Percentiles rank a stretch among this genome's conserved stretches.
Conservation (phyloP, 1,140 invertebrate genomes). For the Heliconius congener region DNA sequence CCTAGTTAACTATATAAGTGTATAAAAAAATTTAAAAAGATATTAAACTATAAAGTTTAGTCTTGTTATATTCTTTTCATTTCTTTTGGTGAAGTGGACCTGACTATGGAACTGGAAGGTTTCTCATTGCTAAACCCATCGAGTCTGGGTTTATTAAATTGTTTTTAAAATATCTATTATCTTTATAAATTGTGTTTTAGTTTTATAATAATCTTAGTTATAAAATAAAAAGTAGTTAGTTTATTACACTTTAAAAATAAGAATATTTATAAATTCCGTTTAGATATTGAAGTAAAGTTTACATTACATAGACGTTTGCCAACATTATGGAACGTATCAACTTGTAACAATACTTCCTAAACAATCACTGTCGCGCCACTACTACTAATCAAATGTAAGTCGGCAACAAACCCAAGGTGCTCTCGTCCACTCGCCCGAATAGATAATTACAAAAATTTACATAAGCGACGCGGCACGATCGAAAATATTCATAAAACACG, state of each 20-base stretch:
- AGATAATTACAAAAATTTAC: slow-evolving; percentile 9
- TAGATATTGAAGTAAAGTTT: not conserved
- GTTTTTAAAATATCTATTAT: no score
- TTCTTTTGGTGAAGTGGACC: no score
- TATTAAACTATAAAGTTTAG: no score
- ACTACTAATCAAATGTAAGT: slow-evolving; percentile 4
- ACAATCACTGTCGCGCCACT: not conserved
- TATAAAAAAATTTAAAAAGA: no score
- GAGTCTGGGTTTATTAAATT: no score
- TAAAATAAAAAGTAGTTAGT: no score
- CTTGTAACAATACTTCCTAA: not conserved
- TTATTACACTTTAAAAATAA: no score
- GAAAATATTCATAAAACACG: slow-evolving; percentile 11
- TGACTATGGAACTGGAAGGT: no score
- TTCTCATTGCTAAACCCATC: no score
- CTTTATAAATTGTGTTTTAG: no score
- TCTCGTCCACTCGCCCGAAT: not conserved
- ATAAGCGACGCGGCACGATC: slow-evolving; percentile 1
- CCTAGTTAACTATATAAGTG: no score
- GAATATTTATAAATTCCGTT: not conserved
- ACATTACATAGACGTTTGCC: not conserved
- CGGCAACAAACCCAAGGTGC: not conserved
- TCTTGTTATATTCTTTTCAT: not conserved
- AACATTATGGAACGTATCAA: not conserved
- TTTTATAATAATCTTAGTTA: no score